Evolutionary conservation across 37 sponge, comb jelly and placozoan species (phyloP), one percentile per base, ranked within the genome.

Genomic region (Hexactinellida sp.): DNA sequence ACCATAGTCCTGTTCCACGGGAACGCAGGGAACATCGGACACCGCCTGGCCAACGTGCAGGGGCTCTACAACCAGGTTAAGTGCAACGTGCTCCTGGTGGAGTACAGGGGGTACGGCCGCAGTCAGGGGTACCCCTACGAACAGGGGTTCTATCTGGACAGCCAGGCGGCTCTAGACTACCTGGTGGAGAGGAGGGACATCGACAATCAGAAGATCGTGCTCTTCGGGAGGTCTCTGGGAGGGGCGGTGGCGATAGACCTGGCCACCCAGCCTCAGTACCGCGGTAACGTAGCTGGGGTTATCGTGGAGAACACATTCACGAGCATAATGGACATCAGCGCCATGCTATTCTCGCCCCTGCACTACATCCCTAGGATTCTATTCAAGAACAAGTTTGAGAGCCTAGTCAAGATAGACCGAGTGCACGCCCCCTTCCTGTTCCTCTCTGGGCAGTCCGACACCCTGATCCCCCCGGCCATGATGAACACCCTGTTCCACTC

Each of bases 11-110:
- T 91, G 51, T 89, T 98, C 38, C 99, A 98, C 38, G 99, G 99
- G 36, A 98, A 98, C 83, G 99, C 99, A 36, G 92, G 99, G 21
- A 98, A 98, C 37, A 95, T 98, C 63, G 99, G 99, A 19, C 99
- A 98, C 84, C 84, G 99, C n/a, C 82, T 98, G 84, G 93, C 91
- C 85, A 95, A 95, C 85, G 99, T 94, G 19, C 95, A 95, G 84
- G 94, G 93, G 34, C 89, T 98, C 83, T 95, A 94, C 82, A 76
- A 84, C 19, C 91, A 90, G 71, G 95, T 94, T 87, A 92, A 93
- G 38, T 92, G 92, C 88, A 98, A 98, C 54, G 88, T 98, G 25
- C 63, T 98, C 37, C 86, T 98, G 37, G 83, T 98, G 84, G 99
- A 98, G 91, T 98, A 95, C 63, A 87, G 99, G 16, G 99, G 99